phyloP scores from a whole-genome alignment of 1,140 invertebrate species.

The Drosophila willistoni region DNA sequence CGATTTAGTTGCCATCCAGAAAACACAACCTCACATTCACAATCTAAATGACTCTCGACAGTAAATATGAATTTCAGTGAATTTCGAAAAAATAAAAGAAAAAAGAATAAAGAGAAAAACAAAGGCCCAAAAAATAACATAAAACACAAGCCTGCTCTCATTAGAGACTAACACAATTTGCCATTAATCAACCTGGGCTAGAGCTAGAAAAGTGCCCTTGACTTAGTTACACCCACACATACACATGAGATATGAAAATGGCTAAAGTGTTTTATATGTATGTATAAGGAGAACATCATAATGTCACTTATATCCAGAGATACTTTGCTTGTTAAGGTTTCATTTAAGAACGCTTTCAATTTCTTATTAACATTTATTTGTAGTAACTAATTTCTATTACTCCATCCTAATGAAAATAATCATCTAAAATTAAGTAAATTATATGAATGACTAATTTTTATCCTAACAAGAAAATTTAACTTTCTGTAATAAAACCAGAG shows the following conservation, averaged over 20 bases:
- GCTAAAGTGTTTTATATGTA: conserved; percentile 5
- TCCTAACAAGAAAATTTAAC: too few species aligned
- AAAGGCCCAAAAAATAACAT: conserved; percentile 3
- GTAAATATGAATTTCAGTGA: conserved; percentile 61
- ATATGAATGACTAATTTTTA: too few species aligned
- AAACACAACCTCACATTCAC: not conserved
- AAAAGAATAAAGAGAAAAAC: conserved; percentile 3
- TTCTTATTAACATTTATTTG: too few species aligned
- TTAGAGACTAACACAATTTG: conserved; percentile 48
- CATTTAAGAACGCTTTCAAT: too few species aligned
- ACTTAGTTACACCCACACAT: conserved; percentile 40
- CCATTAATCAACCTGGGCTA: conserved; percentile 49
- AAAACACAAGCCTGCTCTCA: conserved; percentile 41
- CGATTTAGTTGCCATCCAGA: not conserved
- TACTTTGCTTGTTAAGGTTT: not conserved
- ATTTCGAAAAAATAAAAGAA: conserved; percentile 56
- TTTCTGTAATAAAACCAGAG: too few species aligned
- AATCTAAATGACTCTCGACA: conserved; percentile 24
- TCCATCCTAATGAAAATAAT: too few species aligned
- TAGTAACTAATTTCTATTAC: too few species aligned
- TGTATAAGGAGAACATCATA: conserved; percentile 1
- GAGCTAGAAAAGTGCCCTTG: conserved; percentile 48
- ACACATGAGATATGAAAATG: not conserved
- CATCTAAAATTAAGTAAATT: too few species aligned
- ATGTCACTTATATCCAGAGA: not conserved